These are phyloP conservation scores for Clistopyga incitator DNA, from an alignment of 2,888 invertebrate species.

Conservation along the genomic window DNA sequence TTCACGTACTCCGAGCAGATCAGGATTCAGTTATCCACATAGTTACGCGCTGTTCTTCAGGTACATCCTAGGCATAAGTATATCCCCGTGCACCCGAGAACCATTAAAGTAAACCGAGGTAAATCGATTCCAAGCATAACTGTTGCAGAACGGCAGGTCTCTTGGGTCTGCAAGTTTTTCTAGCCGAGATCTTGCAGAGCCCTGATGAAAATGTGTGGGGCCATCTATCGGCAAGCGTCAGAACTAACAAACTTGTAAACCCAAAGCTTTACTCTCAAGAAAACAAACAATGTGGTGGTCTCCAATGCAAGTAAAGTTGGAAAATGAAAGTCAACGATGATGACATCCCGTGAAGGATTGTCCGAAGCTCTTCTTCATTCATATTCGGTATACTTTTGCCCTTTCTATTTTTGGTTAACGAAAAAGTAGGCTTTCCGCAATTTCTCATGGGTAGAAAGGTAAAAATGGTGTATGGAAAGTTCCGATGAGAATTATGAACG, in stretches of 20 bases:
- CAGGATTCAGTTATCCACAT: conserved; percentile 7
- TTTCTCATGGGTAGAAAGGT: not conserved
- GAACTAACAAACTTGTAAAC: no score
- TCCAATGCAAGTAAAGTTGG: not conserved
- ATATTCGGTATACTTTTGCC: no score
- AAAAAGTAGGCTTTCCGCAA: not conserved
- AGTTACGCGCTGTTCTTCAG: not conserved
- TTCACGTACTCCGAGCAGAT: not conserved
- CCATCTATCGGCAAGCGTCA: no score
- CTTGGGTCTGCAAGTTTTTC: not conserved
- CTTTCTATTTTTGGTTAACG: not conserved
- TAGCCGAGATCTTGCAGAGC: not conserved
- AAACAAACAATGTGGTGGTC: not conserved
- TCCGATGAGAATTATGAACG: not conserved
- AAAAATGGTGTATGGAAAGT: not conserved
- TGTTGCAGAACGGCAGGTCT: not conserved
- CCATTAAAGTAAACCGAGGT: conserved; percentile 76
- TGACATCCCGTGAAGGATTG: no score
- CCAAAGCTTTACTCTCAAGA: no score
- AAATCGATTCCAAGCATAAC: conserved; percentile 72
- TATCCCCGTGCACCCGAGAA: conserved; percentile 64
- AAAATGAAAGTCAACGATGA: no score
- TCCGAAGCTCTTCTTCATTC: no score
- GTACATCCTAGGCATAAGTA: conserved; percentile 2
- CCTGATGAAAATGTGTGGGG: conserved; percentile 8